A percentile compares a stretch with the other conserved stretches of the same genome.
These are phyloP conservation scores for Python bivittatus DNA, from an alignment of 2,113 vertebrate genomes.

Conservation along the genomic window DNA sequence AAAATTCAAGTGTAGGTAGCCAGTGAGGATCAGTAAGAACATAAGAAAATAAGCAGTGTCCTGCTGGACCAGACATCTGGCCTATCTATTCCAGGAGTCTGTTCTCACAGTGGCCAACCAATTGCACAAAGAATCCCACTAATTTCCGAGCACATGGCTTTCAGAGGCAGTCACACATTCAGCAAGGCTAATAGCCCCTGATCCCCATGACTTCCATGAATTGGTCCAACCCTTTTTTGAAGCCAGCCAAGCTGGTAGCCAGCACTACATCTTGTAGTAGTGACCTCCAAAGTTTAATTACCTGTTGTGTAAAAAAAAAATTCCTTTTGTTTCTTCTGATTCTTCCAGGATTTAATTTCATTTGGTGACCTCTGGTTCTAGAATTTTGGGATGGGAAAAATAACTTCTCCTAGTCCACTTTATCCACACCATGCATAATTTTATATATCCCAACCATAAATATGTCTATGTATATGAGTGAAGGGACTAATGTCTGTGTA, in stretches of 20 bases:
- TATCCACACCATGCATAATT: not conserved
- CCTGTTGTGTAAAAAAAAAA: not conserved
- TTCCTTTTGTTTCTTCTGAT: not conserved
- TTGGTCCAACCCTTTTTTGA: not conserved
- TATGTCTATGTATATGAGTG: not conserved
- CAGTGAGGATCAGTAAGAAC: not conserved
- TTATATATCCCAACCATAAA: no score
- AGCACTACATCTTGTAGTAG: not conserved
- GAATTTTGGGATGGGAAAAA: not conserved
- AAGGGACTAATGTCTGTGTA: not conserved
- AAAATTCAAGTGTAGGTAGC: not conserved
- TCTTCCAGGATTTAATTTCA: not conserved
- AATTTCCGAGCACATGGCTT: not conserved
- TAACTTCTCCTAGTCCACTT: not conserved
- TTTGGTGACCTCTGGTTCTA: not conserved
- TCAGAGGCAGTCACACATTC: not conserved
- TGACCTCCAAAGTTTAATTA: not conserved
- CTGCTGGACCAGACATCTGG: not conserved
- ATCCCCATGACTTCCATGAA: not conserved
- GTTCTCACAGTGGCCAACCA: not conserved
- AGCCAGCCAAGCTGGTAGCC: not conserved
- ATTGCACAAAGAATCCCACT: no score
- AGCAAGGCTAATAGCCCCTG: not conserved
- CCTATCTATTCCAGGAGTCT: not conserved
- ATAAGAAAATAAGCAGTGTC: not conserved